Base-by-base conservation (phyloP, 2,113 vertebrate genomes). In the Eleginops maclovinus region DNA sequence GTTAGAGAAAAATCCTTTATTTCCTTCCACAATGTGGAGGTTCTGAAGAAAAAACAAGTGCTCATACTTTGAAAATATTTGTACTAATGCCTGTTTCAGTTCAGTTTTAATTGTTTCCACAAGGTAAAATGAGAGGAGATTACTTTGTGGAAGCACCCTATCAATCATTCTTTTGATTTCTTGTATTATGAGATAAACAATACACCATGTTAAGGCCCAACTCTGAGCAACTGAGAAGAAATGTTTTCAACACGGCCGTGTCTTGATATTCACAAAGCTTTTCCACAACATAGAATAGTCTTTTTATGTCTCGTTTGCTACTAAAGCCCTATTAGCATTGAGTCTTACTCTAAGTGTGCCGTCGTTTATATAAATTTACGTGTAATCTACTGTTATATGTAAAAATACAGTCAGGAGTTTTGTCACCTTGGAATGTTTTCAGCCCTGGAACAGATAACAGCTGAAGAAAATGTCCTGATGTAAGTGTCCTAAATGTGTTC, bases 401-500 rank as follows among this genome's bases (percentile, higher is more conserved):
- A 31, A 70, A 56, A 26, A 77, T 58, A 43, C 58, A 60, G 66
- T 22, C 58, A 55, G 64, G 21, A 41, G 41, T 44, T 61, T 19
- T 54, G 41, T 80, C 50, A 53, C 60, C 22, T 19, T 49, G 44
- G 50, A 79, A 47, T 17, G n/a, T 79, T 78, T 83, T 68, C 49
- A 46, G 55, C 72, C 46, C 28, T 77, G 65, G 72, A 49, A 74
- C 71, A 84, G 61, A 86, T 79, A 85, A 81, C 59, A 68, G 65
- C 14, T 69, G 49, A 64, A 75, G 76, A 87, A 85, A 80, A 82
- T 55, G 40, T 82, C 75, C 68, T 83, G 69, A 77, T 79, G 83
- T 79, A 71, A 79, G 79, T 74, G 62, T 84, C 81, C 75, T 74
- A 82, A 82, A 83, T 85, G 66, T 82, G 65, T 88, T 87, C 77